Base-by-base conservation (phyloP, 1,140 invertebrate species). In the Sitophilus oryzae region DNA sequence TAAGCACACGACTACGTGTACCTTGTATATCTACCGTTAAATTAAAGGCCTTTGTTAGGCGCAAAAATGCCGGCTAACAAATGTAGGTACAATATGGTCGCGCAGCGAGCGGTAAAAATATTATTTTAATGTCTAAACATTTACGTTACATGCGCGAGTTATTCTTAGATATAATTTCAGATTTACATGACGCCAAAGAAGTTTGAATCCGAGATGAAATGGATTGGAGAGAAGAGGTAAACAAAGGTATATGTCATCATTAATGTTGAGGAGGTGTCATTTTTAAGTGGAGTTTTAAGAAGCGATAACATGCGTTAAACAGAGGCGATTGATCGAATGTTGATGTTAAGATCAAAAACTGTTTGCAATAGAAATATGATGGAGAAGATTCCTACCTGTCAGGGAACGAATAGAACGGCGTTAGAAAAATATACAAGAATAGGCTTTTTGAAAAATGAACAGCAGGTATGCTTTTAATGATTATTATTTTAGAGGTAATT, bases 71-170 rank as follows among this genome's bases (percentile, higher is more conserved):
- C 35, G 47, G 35, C 14, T 36, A 51, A 57, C 46, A 43, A 44
- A 36, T 38, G 50, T 44, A 44, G 40, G 19, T 43, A 45, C 54
- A 56, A 56, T 56, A 56, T 56, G 54, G 54, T 43, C 54, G 35
- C n/a, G n/a, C 55, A 52, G 55, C 48, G 48, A 57, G 48, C 47
- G 55, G 55, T 51, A 57, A 51, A 41, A 57, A 57, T 57, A 57
- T 45, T 57, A 57, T 57, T 57, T 52, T 15, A 44, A 30, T 36
- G 38, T 44, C 21, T 52, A 57, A 57, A 57, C 48, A 57, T 57
- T 57, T 57, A 57, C 41, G 40, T 57, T 57, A 38, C 42, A 21
- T 40, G 40, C 5, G 25, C 25, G 25, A 30, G 25, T 30, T 30
- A 5, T 6, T 6, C 25, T 6, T 6, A 6, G 25, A 30, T 30